phyloP scores from a whole-genome alignment of 2,888 invertebrate species.

The Acrocera orbiculus region DNA sequence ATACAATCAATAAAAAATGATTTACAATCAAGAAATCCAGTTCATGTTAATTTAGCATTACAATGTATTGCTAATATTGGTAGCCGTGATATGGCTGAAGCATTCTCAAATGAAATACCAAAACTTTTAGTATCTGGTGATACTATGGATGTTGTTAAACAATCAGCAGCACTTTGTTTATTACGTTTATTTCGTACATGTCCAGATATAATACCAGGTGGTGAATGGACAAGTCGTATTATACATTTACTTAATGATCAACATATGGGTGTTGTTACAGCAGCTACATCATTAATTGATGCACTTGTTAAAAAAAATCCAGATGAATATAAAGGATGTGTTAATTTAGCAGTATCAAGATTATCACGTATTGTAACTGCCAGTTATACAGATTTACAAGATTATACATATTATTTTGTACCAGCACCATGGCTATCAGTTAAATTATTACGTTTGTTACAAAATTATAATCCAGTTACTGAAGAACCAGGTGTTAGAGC shows the following conservation, averaged over 20 bases:
- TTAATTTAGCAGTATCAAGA: conserved; percentile 92
- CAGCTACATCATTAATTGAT: conserved; percentile 94
- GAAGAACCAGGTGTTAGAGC: conserved; percentile 95
- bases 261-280: conserved; percentile 98
- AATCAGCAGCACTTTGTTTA: conserved; percentile 94
- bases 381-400: conserved; percentile 97
- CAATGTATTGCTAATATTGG: conserved; percentile 99
- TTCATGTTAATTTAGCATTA: conserved; percentile 94
- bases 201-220: conserved; percentile 90
- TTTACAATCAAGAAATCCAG: conserved; percentile 87
- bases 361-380: conserved; percentile 96
- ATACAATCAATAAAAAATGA: conserved; percentile 99
- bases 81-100: conserved; percentile 99
- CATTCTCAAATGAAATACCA: conserved; percentile 95
- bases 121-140: conserved; percentile 96
- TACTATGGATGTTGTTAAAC: conserved; percentile 98
- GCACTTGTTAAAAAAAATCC: conserved; percentile 97
- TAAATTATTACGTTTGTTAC: conserved; percentile 83
- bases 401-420: conserved; percentile 99
- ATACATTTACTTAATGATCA: conserved; percentile 97
- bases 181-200: conserved; percentile 84
- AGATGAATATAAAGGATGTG: conserved; percentile 98
- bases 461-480: conserved; percentile 93
- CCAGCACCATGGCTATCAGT: conserved; percentile 99
- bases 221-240: conserved; percentile 97